Evolutionary conservation across 23 tunicate species (phyloP).

Genomic region (Phallusia fumigata): DNA sequence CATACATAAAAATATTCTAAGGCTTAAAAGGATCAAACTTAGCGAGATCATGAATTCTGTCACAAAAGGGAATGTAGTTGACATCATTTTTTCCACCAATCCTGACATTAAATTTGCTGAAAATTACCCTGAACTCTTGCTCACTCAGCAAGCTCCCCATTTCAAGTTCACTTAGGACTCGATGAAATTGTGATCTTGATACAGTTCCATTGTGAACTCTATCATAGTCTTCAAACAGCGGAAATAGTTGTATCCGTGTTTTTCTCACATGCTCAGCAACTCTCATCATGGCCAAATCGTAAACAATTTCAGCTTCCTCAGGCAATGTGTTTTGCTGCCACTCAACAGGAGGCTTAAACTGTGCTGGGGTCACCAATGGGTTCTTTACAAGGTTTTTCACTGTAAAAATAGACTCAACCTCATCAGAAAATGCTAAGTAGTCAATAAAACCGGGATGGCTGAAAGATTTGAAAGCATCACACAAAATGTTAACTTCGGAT

Average conservation of each 20-base stretch:
- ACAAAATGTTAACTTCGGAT: slow-evolving; percentile 72
- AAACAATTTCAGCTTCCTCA: slow-evolving; percentile 57
- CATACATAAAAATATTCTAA: not conserved
- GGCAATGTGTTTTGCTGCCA: slow-evolving; percentile 79
- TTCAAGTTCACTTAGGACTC: slow-evolving; percentile 80
- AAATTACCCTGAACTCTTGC: slow-evolving; percentile 68
- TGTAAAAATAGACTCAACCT: slow-evolving; percentile 83
- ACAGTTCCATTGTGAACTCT: slow-evolving; percentile 83
- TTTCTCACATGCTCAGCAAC: slow-evolving; percentile 75
- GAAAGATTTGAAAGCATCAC: slow-evolving; percentile 46
- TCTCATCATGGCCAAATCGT: slow-evolving; percentile 52
- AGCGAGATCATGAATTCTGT: slow-evolving; percentile 70
- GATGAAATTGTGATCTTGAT: slow-evolving; percentile 66
- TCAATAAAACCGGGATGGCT: slow-evolving; percentile 73
- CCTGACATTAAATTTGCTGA: slow-evolving; percentile 55
- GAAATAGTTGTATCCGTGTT: slow-evolving; percentile 79
- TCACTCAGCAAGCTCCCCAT: slow-evolving; percentile 62
- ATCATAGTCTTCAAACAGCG: slow-evolving; percentile 89
- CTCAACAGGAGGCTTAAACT: slow-evolving; percentile 86
- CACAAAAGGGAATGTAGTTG: slow-evolving; percentile 88
- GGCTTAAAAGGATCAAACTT: slow-evolving; percentile 72
- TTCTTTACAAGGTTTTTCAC: slow-evolving; percentile 68
- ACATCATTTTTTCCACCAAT: slow-evolving; percentile 84
- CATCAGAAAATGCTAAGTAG: slow-evolving; percentile 69
- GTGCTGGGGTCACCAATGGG: slow-evolving; percentile 67